Base-by-base conservation (phyloP, 2,888 invertebrate genomes). In the Diarsia rubi region DNA sequence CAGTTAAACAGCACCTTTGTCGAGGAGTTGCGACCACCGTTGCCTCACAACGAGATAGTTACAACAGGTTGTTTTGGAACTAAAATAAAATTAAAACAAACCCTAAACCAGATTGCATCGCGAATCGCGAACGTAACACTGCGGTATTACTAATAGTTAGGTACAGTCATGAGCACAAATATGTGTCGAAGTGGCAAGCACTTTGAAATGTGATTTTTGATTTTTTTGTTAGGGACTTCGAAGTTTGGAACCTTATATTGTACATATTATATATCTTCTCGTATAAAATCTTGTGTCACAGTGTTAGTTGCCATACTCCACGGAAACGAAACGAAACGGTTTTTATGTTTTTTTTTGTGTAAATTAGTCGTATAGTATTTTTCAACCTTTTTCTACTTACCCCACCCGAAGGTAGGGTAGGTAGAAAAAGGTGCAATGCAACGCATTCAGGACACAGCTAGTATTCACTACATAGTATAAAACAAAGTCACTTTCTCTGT, bases 81-180 rank as follows among this genome's bases (percentile, higher is more conserved):
- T 24, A 63, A 75, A 83, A 83, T 78, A 83, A 83, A 77, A 84
- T 64, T 65, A 81, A 85, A 85, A 79, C 67, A 72, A 79, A 74
- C 75, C 78, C 83, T 73, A 81, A 71, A 81, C 6, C 27, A 72
- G 80, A 84, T 85, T 85, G 83, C 85, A 69, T 73, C 11, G 78
- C 42, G 42, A 60, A 24, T n/a, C 19, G 63, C 24, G 65, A 75
- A 70, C n/a, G n/a, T n/a, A 70, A 78, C 19, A 66, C 59, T 71
- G n/a, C 64, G 45, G 66, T 64, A 52, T 70, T 75, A 52, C n/a
- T 49, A 74, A 75, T 59, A 75, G 57, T 21, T 68, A 52, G 47
- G 27, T 69, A 62, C 62, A 42, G n/a, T 42, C 42, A 24, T 8
- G 8, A 42, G 14, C 60, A 60, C 6, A 21, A 60, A 37, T 21